Evolutionary conservation across 2,113 vertebrate genomes (phyloP), one percentile per base, ranked within the genome.

Genomic region (Taurulus bubalis): DNA sequence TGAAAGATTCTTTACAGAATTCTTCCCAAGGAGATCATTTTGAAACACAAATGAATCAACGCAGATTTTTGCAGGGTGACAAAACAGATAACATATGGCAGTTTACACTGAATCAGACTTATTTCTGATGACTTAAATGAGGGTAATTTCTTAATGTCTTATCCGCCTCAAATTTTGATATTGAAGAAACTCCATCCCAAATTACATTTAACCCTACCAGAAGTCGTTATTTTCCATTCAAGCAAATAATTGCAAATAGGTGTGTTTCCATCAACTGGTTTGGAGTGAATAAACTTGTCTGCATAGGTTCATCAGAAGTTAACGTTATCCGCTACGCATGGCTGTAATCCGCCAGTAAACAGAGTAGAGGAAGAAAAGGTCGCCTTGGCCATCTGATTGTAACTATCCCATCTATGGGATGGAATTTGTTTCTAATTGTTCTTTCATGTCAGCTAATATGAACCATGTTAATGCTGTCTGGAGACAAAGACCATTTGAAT

Each of bases 11-110:
- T 58, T 76, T 24, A 49, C 51, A 71, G 51, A 85, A 70, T 71
- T 73, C 22, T 78, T 85, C 73, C 60, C 2, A 14, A 65, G 66
- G 51, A 56, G 59, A 70, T 77, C 0, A 75, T 77, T 89, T 75
- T 66, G 6, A 83, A 75, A 67, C 24, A 32, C 12, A 60, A 34
- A 77, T 32, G 2, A 62, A 71, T 49, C 24, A 20, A 28, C 28
- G 11, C 8, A 30, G 53, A 75, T 84, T 83, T 82, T 88, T 89
- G 87, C 83, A 80, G 87, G 40, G 69, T 51, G 26, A 45, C 79
- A 79, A 79, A 88, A 88, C 55, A 5, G 77, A 81, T 88, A 82
- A 93, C 89, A 90, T 80, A 38, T 10, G 64, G 32, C 75, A 75
- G 8, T 24, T 40, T 2, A 55, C 24, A n/a, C 4, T 11, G 7